Conservation (phyloP, 23 tunicate genomes). For the Diplosoma virens region DNA sequence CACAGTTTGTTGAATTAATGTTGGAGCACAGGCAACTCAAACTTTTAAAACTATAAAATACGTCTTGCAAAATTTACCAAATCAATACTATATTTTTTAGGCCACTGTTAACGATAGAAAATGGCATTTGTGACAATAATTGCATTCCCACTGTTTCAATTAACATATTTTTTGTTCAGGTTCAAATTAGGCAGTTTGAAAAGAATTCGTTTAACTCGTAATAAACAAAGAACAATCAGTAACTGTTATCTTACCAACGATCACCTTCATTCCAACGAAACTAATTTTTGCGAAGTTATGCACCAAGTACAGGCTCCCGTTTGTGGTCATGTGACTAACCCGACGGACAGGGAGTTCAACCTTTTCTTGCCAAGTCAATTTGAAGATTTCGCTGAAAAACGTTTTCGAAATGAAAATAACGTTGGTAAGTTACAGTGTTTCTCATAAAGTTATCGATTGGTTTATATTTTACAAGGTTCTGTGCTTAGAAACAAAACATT, state of each 20-base stretch:
- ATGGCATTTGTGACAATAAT: too few relatives aligned
- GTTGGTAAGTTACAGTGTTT: neutral
- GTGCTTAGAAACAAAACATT: neutral
- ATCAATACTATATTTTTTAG: too few relatives aligned
- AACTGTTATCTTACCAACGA: neutral
- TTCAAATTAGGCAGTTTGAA: neutral
- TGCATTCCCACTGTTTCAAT: too few relatives aligned
- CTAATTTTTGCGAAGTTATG: neutral
- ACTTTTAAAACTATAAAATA: too few relatives aligned
- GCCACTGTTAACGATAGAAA: too few relatives aligned
- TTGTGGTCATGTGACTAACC: neutral
- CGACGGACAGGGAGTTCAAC: neutral
- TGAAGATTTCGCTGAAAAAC: too few relatives aligned
- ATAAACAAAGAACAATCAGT: neutral
- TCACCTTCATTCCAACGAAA: neutral
- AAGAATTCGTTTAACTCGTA: neutral
- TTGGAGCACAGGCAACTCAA: too few relatives aligned
- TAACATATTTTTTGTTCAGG: too few relatives aligned
- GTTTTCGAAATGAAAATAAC: too few relatives aligned
- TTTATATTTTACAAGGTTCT: neutral
- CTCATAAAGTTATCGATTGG: neutral
- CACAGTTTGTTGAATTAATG: too few relatives aligned
- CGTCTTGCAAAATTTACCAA: too few relatives aligned
- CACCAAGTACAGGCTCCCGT: constrained; percentile 6
- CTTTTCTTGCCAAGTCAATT: neutral